Evolutionary conservation across 2,888 invertebrate species (phyloP), one percentile per base, ranked within the genome.

Genomic region (Microplitis deprimator): DNA sequence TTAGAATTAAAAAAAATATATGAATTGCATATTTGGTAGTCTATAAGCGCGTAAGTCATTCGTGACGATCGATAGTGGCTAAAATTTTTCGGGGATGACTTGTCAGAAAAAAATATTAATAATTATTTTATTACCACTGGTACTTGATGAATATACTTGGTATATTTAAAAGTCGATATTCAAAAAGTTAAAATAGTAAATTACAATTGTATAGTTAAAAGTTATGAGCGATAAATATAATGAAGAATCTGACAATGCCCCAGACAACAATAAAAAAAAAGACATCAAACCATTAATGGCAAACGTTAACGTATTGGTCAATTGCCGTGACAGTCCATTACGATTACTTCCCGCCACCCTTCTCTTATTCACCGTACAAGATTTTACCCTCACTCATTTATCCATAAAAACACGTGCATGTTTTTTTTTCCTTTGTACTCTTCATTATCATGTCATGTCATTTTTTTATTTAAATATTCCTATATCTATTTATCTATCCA

Each of bases 361-460:
- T 72, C 50, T 50, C 50, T 50, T 60, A 39, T 38, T 65, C 65
- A 20, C 40, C 68, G 50, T 29, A 16, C 20, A 60, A 62, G 17
- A 60, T 61, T 8, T 65, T 60, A 41, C 72, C 65, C 77, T 73
- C 39, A 50, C 59, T 40, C 67, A 73, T 72, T 70, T 39, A 17
- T 67, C 60, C 39, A 41, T 68, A 77, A 73, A 29, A 71, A 71
- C 65, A 65, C 41, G 61, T 71, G 39, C 71, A 79, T 64, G 70
- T 39, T 41, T 77, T 79, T 72, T 59, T 75, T 77, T 78, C 79
- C 10, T 50, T 50, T 29, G 29, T 29, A 29, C 29, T 50, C 50
- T 10, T 75, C 62, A 76, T 87, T 87, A 85, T 87, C 76, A 81
- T n/a, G 85, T 85, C 88, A 88, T 88, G 88, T 84, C 86, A 81